Conservation (phyloP, 2,888 invertebrate species). For the Drosophila gaucha region DNA sequence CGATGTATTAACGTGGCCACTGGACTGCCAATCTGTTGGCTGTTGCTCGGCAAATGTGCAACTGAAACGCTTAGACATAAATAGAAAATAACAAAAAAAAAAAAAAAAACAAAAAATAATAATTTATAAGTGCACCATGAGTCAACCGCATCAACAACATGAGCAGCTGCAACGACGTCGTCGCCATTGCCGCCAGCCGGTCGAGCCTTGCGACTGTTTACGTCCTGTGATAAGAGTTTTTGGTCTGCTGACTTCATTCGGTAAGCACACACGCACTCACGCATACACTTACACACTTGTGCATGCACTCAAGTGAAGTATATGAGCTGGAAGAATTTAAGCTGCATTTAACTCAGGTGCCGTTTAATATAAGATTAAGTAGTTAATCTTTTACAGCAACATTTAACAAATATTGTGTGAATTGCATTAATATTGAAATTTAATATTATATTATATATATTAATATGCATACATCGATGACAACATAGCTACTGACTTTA, state of each 20-base stretch:
- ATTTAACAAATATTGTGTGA: no score
- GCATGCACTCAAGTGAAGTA: constrained; percentile 1
- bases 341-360: constrained; percentile 39
- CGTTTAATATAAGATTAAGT: constrained; percentile 21
- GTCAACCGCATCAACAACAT: constrained; percentile 64
- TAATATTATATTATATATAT: no score
- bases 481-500: no score
- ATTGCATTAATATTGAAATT: no score
- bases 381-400: constrained; percentile 13
- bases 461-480: no score
- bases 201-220: constrained; percentile 83
- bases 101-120: not conserved
- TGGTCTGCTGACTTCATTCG: constrained; percentile 84
- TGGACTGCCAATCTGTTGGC: constrained; percentile 23
- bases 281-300: constrained; percentile 6
- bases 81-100: not conserved
- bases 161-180: constrained; percentile 63
- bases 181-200: constrained; percentile 82
- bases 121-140: constrained; percentile 47
- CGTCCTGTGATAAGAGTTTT: constrained; percentile 83
- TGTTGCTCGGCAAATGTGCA: constrained; percentile 8
- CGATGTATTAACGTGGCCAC: constrained; percentile 44
- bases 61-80: constrained; percentile 11
- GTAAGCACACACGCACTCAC: constrained; percentile 67
- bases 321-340: constrained; percentile 49